phyloP scores from a whole-genome alignment of 2,113 vertebrate species.

The Psittacus erithacus region DNA sequence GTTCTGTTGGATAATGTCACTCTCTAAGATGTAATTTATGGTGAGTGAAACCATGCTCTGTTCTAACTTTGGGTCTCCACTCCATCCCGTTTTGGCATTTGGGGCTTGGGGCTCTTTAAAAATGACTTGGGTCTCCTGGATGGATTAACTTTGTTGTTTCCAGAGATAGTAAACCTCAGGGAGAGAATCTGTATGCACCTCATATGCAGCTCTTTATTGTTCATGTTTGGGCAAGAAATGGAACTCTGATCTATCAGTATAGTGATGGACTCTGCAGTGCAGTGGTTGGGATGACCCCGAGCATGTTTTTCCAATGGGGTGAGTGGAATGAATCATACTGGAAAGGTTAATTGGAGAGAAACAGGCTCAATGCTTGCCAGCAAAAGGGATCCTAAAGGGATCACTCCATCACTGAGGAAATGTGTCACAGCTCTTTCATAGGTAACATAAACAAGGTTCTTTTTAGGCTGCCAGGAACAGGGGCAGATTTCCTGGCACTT shows the following conservation, averaged over 20 bases:
- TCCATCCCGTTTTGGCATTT: background rate
- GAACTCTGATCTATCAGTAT: background rate
- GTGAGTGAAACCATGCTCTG: accelerated
- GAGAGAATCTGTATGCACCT: background rate
- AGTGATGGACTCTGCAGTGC: background rate
- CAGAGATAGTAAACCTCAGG: background rate
- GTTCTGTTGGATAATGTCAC: accelerated
- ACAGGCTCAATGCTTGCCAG: background rate
- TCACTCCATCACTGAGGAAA: background rate
- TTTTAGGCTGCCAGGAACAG: background rate
- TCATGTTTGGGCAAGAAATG: background rate
- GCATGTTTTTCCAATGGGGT: background rate
- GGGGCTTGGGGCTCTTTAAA: background rate
- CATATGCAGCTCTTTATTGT: background rate
- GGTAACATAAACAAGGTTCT: background rate
- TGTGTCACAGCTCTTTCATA: background rate
- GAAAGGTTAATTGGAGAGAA: background rate
- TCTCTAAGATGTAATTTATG: background rate
- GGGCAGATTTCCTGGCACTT: background rate
- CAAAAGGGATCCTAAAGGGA: background rate
- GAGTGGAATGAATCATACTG: background rate
- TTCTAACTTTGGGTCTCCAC: background rate
- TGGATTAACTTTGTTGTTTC: background rate
- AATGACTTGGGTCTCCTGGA: background rate
- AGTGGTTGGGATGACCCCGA: background rate